Base-by-base conservation (phyloP, 1,140 invertebrate species). In the Coptotermes formosanus region DNA sequence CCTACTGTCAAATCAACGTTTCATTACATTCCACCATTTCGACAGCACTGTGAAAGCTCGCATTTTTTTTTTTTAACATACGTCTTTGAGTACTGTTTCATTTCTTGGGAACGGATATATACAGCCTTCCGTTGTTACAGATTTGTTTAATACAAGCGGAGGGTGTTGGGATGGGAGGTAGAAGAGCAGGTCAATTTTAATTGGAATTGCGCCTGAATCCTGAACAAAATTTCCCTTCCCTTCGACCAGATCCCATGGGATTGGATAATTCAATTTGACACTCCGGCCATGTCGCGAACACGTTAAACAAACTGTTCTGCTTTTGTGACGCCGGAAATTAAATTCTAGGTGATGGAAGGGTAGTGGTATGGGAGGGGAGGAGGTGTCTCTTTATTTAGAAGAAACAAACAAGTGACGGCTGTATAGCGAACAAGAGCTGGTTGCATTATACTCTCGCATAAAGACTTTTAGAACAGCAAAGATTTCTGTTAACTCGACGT, bases 251-350 rank as follows among this genome's bases (percentile, higher is more conserved):
- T 82, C 86, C 82, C 64, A n/a, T 4, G 48, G n/a, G 84, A 48
- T 30, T 23, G 45, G 86, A 86, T 87, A 85, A 87, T 87, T 87
- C 87, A 87, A 87, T 87, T 87, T 85, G 87, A 86, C 75, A 82
- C 85, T 85, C 85, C 64, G 64, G 75, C 87, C 52, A 48, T 83
- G 87, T 75, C 84, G 87, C 82, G 87, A 87, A 87, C 82, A 82
- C 87, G 87, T 87, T 87, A 87, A 87, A 82, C 87, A 87, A 87
- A 87, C 85, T 82, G 87, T 87, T 85, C 83, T 82, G 87, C 85
- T 83, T 86, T 87, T 87, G 85, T 87, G 85, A 86, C 81, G 84
- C 52, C 85, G 87, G 87, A 87, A 87, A 87, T 87, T 87, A 87
- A 87, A 87, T 87, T 87, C 48, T 43, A 52, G 83, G 52, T 84